Evolutionary conservation across 1,140 invertebrate species (phyloP).

Genomic region (Caenorhabditis remanei): DNA sequence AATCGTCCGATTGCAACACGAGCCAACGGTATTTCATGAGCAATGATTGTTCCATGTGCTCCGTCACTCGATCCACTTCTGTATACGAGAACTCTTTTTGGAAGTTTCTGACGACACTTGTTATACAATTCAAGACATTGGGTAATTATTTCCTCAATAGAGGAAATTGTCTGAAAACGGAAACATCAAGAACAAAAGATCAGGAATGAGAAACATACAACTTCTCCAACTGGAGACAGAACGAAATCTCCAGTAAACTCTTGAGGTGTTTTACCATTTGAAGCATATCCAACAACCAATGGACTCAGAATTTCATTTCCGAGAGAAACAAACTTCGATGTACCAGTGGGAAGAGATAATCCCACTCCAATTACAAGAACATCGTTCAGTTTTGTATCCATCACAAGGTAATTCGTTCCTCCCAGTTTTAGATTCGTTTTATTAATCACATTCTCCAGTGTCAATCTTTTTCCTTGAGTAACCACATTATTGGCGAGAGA

Average conservation of each 20-base stretch:
- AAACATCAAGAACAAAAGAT: background rate
- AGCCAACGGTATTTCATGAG: background rate
- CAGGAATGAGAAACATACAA: background rate
- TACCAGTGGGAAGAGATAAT: too few species aligned
- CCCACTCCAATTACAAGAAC: background rate
- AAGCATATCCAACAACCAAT: background rate
- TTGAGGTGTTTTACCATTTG: background rate
- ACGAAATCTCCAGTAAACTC: conserved; percentile 15
- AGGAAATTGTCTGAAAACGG: background rate
- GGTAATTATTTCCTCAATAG: background rate
- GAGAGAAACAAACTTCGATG: background rate
- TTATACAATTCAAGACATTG: background rate
- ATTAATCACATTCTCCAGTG: background rate
- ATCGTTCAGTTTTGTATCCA: background rate
- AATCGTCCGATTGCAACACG: background rate
- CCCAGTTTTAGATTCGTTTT: background rate
- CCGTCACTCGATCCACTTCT: background rate
- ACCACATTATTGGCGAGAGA: background rate
- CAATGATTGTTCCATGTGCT: background rate
- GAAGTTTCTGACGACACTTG: background rate
- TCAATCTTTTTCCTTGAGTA: background rate
- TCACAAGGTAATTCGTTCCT: background rate
- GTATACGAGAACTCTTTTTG: background rate
- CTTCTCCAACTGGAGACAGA: background rate
- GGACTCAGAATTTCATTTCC: background rate